phyloP scores from a whole-genome alignment of 2,113 vertebrate species.

The Phalacrocorax carbo region DNA sequence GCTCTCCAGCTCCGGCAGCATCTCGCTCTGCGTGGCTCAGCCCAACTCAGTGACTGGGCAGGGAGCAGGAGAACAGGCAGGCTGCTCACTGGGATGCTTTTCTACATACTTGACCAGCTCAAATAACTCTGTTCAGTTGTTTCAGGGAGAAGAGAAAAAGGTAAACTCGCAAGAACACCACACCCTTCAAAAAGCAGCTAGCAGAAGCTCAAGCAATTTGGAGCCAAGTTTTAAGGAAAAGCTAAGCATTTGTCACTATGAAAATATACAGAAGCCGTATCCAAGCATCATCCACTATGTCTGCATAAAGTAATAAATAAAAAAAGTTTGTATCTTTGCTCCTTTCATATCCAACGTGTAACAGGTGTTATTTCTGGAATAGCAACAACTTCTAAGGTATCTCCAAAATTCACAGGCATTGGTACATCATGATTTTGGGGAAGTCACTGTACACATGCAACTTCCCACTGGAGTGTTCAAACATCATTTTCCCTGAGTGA shows the following conservation, averaged over 20 bases:
- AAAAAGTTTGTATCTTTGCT: background rate
- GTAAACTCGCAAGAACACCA: background rate
- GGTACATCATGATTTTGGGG: background rate
- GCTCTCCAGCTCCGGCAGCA: background rate
- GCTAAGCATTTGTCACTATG: background rate
- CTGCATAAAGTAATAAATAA: background rate
- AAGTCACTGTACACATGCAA: background rate
- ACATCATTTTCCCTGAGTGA: background rate
- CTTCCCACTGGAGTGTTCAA: background rate
- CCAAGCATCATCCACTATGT: background rate
- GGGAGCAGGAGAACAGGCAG: background rate
- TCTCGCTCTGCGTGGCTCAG: accelerated
- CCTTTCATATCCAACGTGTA: background rate
- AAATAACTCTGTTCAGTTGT: background rate
- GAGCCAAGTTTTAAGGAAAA: background rate
- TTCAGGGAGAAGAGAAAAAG: background rate
- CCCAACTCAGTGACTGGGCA: background rate
- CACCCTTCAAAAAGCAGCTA: background rate
- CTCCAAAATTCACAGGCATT: background rate
- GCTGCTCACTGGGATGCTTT: background rate
- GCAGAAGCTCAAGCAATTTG: background rate
- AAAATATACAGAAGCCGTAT: background rate
- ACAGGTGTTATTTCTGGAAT: background rate
- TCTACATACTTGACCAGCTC: background rate
- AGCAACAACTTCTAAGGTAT: background rate